A percentile compares a stretch with the other conserved stretches of the same genome.
These are phyloP conservation scores for Chelonus formosanus DNA, from an alignment of 2,888 invertebrate species.

Conservation along the genomic window DNA sequence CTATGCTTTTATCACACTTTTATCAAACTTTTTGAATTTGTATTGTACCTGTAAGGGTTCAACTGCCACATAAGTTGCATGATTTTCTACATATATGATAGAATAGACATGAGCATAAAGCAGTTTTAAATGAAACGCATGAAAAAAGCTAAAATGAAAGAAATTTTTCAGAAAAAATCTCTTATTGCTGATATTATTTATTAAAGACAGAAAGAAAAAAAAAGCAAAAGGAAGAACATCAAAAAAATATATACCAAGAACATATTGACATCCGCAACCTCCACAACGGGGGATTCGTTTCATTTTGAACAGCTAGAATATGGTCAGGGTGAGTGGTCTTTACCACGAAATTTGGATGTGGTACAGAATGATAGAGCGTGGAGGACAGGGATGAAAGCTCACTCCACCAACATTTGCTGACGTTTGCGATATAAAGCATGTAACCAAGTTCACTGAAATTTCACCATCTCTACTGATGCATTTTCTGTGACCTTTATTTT, in stretches of 20 bases:
- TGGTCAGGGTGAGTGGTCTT: slow-evolving; percentile 7
- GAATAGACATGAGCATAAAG: slow-evolving; percentile 45
- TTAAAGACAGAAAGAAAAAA: neutral
- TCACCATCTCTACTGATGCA: no score
- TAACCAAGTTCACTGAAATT: neutral
- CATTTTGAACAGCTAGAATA: neutral
- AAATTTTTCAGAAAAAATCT: no score
- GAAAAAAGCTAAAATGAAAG: slow-evolving; percentile 10
- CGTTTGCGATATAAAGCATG: neutral
- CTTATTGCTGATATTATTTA: no score
- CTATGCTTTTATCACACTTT: no score
- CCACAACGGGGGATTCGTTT: neutral
- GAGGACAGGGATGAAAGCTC: slow-evolving; percentile 25
- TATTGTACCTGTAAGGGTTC: slow-evolving; percentile 31
- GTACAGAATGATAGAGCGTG: slow-evolving; percentile 32
- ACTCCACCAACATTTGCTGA: neutral
- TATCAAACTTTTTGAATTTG: no score
- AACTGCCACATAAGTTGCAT: slow-evolving; percentile 49
- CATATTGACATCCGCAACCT: no score
- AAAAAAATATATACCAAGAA: no score
- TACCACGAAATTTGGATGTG: slow-evolving; percentile 14
- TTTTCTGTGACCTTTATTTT: no score
- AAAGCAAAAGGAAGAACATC: slow-evolving; percentile 3
- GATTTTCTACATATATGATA: slow-evolving; percentile 40
- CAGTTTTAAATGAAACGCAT: slow-evolving; percentile 27